These are phyloP conservation scores for Mnemiopsis leidyi DNA, from an alignment of 37 sponge, comb jelly and placozoan genomes.

Conservation along the genomic window DNA sequence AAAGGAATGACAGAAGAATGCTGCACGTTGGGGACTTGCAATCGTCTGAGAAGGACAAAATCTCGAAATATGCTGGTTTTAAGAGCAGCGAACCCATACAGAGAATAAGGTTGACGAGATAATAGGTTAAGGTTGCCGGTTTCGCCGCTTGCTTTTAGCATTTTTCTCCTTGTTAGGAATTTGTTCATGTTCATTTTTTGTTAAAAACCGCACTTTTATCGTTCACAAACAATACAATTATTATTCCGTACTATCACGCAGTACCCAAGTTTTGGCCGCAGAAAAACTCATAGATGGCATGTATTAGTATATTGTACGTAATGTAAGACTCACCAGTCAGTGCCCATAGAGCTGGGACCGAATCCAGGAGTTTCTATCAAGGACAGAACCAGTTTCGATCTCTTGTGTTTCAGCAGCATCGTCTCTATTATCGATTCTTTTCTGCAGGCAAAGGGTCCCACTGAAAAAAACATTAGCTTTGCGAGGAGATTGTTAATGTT, in stretches of 20 bases:
- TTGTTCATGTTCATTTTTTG: not conserved
- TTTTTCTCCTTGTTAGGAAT: not conserved
- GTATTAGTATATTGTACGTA: too few relatives aligned
- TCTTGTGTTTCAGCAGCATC: constrained; percentile 60
- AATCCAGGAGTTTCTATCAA: constrained; percentile 60
- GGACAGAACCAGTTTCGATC: constrained; percentile 41
- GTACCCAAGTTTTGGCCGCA: too few relatives aligned
- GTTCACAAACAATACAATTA: too few relatives aligned
- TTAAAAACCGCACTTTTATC: too few relatives aligned
- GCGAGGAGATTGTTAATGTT: too few relatives aligned
- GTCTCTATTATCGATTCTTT: constrained; percentile 59
- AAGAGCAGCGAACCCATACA: not conserved
- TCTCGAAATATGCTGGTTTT: not conserved
- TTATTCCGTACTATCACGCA: too few relatives aligned
- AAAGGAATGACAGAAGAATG: too few relatives aligned
- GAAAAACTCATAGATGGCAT: too few relatives aligned
- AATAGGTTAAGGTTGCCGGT: not conserved
- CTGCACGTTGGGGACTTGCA: too few relatives aligned
- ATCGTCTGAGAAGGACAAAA: too few relatives aligned
- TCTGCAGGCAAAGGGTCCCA: constrained; percentile 38
- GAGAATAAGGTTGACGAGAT: not conserved
- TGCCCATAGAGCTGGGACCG: constrained; percentile 58
- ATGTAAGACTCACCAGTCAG: constrained; percentile 39
- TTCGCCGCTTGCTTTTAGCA: not conserved
- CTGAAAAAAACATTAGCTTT: too few relatives aligned